Evolutionary conservation across 2,113 vertebrate genomes (phyloP), one percentile per base, ranked within the genome.

Genomic region (Mesocricetus auratus): DNA sequence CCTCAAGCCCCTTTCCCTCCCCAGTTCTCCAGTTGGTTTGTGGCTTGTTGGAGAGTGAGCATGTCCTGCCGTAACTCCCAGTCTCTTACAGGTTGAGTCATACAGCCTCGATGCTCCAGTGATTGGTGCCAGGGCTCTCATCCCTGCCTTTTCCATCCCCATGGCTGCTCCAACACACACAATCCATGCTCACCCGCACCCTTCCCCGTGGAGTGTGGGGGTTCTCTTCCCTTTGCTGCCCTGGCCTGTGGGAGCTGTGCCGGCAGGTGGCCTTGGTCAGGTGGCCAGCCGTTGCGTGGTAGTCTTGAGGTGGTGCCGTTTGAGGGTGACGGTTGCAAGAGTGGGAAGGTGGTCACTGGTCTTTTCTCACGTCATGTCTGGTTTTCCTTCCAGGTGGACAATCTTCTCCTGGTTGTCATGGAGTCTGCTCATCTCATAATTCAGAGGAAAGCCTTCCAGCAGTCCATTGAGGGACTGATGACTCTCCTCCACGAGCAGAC

Each of bases 361-460:
- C 33, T 81, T 39, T 3, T 71, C 36, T 39, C 26, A 81, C 83
- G 21, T 69, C 66, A 24, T 45, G 21, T 93, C 78, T 77, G 94
- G 3, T 68, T 79, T 97, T 96, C n/a, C 97, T 97, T 29, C 53
- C 97, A 99, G 99, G 99, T 99, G 97, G 99, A 99, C 83, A 99
- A 99, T 95, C 98, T 99, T 86, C 98, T 99, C 16, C 98, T 99
- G 62, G 99, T 99, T 26, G 99, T 99, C 96, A 99, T 99, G 98
- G 99, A 99, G 62, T 99, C 99, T 1, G 99, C 99, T 86, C 99
- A 99, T 86, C 99, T 99, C 91, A 98, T 99, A 64, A 98, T 98
- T 81, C 99, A 99, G 97, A 99, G 99, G 39, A 99, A 99, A 97
- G 98, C 98, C 95, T 99, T 99, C 97, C 99, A 99, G 96, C 99